Percentiles rank a stretch among this genome's conserved stretches.
Evolutionary conservation across 2,888 invertebrate genomes (phyloP).

Genomic region (Gibbula magus): DNA sequence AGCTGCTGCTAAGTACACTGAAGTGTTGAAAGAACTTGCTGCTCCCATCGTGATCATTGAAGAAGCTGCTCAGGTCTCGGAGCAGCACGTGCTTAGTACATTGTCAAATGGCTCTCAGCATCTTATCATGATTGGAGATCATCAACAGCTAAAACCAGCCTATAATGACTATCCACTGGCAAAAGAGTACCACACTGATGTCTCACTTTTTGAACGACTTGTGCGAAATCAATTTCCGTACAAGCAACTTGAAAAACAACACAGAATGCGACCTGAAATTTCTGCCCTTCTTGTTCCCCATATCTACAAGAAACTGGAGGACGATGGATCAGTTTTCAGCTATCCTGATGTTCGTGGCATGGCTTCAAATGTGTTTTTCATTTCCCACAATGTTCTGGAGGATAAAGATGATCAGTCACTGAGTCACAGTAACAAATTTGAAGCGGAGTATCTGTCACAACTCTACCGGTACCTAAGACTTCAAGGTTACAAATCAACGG

Average conservation of each 20-base stretch:
- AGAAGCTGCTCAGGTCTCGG: slow-evolving; percentile 53
- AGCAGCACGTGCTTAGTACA: slow-evolving; percentile 50
- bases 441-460: slow-evolving; percentile 81
- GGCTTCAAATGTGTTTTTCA: slow-evolving; percentile 81
- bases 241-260: slow-evolving; percentile 80
- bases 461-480: slow-evolving; percentile 81
- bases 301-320: slow-evolving; percentile 82
- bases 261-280: slow-evolving; percentile 85
- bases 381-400: slow-evolving; percentile 80
- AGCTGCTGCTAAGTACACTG: slow-evolving; percentile 39
- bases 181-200: slow-evolving; percentile 81
- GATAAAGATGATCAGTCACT: slow-evolving; percentile 73
- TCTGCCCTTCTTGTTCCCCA: slow-evolving; percentile 79
- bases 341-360: slow-evolving; percentile 41
- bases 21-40: slow-evolving; percentile 35
- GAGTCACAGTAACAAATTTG: slow-evolving; percentile 81
- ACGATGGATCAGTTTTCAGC: slow-evolving; percentile 80
- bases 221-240: slow-evolving; percentile 81
- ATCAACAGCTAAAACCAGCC: slow-evolving; percentile 85
- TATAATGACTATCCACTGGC: slow-evolving; percentile 82
- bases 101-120: slow-evolving; percentile 46
- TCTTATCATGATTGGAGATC: slow-evolving; percentile 80
- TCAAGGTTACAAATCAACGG: slow-evolving; percentile 79
- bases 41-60: slow-evolving; percentile 46
- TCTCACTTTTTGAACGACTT: slow-evolving; percentile 88